Conservation (phyloP, 1,140 invertebrate genomes). For the Paraescarpia echinospica region DNA sequence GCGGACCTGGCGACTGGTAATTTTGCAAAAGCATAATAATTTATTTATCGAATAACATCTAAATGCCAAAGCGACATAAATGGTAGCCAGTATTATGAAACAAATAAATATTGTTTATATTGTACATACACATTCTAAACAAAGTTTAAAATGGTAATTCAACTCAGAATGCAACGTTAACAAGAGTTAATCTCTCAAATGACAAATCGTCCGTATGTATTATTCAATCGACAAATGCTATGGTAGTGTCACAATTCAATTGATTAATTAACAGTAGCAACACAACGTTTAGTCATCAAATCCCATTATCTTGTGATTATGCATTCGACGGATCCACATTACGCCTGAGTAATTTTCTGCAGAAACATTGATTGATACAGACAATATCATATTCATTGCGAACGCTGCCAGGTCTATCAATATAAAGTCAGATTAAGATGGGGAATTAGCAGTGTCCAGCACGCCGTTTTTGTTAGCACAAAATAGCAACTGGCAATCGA, state of each 20-base stretch:
- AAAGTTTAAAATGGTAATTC: no score
- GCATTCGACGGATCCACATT: background rate
- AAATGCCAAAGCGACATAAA: no score
- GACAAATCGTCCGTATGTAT: background rate
- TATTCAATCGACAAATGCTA: background rate
- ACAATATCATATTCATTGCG: background rate
- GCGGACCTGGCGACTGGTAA: no score
- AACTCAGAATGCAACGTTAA: no score
- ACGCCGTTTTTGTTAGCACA: background rate
- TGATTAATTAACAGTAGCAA: background rate
- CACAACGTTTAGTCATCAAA: background rate
- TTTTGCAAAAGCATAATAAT: no score
- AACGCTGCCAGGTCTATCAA: background rate
- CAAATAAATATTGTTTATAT: no score
- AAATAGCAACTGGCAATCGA: background rate
- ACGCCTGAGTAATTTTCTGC: background rate
- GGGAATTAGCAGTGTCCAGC: background rate
- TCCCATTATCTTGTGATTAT: background rate
- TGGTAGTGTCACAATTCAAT: background rate
- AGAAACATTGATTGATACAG: background rate
- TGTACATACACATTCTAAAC: no score
- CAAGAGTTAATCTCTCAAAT: no score
- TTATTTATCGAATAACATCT: no score
- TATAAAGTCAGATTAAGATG: constrained; percentile 1
- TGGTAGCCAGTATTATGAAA: no score